Conservation (phyloP, 2,797 vertebrate species). For the Pristis pectinata region DNA sequence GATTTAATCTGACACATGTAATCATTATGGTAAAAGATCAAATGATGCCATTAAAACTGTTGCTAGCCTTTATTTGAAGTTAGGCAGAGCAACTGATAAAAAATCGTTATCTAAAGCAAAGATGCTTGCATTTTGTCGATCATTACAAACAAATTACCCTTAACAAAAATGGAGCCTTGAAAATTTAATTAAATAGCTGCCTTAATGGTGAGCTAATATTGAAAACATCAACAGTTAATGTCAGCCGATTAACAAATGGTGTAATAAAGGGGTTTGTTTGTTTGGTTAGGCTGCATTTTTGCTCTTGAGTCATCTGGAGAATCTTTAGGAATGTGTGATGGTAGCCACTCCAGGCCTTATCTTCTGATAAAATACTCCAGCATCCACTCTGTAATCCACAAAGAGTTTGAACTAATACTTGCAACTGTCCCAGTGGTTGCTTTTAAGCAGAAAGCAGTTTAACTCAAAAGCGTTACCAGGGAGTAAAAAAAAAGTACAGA, state of each 20-base stretch:
- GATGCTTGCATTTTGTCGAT: constrained; percentile 49
- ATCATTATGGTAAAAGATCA: constrained; percentile 43
- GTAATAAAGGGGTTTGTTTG: constrained; percentile 52
- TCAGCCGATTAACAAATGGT: constrained; percentile 57
- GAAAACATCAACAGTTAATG: constrained; percentile 47
- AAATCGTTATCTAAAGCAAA: constrained; percentile 43
- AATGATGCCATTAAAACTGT: constrained; percentile 48
- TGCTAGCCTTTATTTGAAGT: constrained; percentile 49
- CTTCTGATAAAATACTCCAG: constrained; percentile 52
- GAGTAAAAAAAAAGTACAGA: neutral
- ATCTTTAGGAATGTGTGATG: constrained; percentile 54
- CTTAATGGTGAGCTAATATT: constrained; percentile 48
- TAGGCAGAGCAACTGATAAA: constrained; percentile 52
- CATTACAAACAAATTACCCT: constrained; percentile 50
- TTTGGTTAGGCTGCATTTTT: constrained; percentile 50
- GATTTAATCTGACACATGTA: neutral
- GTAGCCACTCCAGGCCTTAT: constrained; percentile 54
- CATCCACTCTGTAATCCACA: constrained; percentile 44
- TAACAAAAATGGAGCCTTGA: constrained; percentile 51
- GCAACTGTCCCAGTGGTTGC: neutral
- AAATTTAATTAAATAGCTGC: constrained; percentile 57
- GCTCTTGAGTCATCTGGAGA: constrained; percentile 55
- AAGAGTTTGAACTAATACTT: constrained; percentile 37
- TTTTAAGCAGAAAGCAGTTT: neutral
- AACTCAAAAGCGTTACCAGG: neutral